A percentile compares a stretch with the other conserved stretches of the same genome.
Evolutionary conservation across 2,888 invertebrate genomes (phyloP).

Genomic region (Saturnia pavonia): DNA sequence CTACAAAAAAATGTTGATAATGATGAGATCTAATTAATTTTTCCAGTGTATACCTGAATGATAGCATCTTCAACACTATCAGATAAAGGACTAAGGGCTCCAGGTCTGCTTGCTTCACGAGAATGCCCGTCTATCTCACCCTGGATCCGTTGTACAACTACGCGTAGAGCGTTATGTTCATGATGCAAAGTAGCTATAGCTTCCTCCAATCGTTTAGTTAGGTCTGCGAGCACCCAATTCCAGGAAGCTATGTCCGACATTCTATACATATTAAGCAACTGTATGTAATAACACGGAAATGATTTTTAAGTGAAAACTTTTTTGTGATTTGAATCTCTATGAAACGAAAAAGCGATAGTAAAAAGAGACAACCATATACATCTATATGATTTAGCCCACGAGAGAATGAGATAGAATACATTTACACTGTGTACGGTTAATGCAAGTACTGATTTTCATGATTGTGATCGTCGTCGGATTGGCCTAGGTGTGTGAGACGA

Average conservation of each 20-base stretch:
- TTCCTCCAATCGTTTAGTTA: slow-evolving; percentile 60
- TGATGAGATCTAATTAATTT: too few relatives aligned
- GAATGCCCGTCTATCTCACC: slow-evolving; percentile 53
- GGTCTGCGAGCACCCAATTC: slow-evolving; percentile 70
- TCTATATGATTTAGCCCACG: too few relatives aligned
- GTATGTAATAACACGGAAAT: not conserved
- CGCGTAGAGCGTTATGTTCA: slow-evolving; percentile 61
- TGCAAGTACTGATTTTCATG: too few relatives aligned
- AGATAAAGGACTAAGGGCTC: slow-evolving; percentile 52
- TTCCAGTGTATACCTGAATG: slow-evolving; percentile 44
- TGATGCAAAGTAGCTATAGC: slow-evolving; percentile 51
- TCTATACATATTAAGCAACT: slow-evolving; percentile 32
- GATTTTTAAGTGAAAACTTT: too few relatives aligned
- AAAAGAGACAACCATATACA: too few relatives aligned
- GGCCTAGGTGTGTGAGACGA: too few relatives aligned
- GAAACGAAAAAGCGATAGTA: too few relatives aligned
- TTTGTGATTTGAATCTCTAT: too few relatives aligned
- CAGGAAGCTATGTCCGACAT: slow-evolving; percentile 70
- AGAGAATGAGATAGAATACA: too few relatives aligned
- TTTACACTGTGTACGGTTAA: too few relatives aligned
- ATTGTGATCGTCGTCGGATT: too few relatives aligned
- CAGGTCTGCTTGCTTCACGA: slow-evolving; percentile 51
- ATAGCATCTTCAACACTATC: slow-evolving; percentile 67
- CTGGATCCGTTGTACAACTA: slow-evolving; percentile 56
- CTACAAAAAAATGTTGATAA: too few relatives aligned